Percentiles rank a stretch among this genome's conserved stretches.
These are phyloP conservation scores for Heliothis peltigera DNA, from an alignment of 2,888 invertebrate genomes.

Conservation along the genomic window DNA sequence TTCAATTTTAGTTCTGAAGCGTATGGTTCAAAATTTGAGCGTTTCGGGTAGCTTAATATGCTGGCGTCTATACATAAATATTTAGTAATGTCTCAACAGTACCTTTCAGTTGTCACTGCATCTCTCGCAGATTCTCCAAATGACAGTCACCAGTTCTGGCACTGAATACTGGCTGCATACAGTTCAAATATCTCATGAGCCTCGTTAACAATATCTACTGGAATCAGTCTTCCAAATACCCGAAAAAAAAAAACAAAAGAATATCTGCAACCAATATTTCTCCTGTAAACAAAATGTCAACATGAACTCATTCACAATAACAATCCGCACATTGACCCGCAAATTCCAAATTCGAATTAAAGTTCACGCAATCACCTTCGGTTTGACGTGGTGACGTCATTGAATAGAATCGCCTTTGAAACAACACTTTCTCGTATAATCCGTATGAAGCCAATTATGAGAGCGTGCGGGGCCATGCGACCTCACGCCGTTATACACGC, in stretches of 20 bases:
- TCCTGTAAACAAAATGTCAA: neutral
- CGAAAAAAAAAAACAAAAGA: neutral
- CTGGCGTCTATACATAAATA: no score
- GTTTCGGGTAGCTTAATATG: no score
- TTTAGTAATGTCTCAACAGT: no score
- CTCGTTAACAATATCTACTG: no score
- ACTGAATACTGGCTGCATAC: no score
- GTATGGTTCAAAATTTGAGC: no score
- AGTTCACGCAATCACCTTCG: slow-evolving; percentile 59
- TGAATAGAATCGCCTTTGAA: slow-evolving; percentile 60
- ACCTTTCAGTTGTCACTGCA: no score
- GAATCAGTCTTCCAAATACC: no score
- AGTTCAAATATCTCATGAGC: no score
- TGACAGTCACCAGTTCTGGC: no score
- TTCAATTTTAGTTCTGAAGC: no score
- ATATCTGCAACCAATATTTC: neutral
- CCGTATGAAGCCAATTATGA: slow-evolving; percentile 68
- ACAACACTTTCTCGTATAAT: slow-evolving; percentile 71
- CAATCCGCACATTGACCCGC: slow-evolving; percentile 35
- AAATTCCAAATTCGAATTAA: slow-evolving; percentile 48
- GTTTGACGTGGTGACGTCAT: slow-evolving; percentile 52
- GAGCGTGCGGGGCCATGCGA: slow-evolving; percentile 65
- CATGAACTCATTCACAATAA: slow-evolving; percentile 19
- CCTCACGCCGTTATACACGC: slow-evolving; percentile 59
- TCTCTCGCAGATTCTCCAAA: no score